Evolutionary conservation across 2,888 invertebrate species (phyloP).

Genomic region (Drosophila mettleri): DNA sequence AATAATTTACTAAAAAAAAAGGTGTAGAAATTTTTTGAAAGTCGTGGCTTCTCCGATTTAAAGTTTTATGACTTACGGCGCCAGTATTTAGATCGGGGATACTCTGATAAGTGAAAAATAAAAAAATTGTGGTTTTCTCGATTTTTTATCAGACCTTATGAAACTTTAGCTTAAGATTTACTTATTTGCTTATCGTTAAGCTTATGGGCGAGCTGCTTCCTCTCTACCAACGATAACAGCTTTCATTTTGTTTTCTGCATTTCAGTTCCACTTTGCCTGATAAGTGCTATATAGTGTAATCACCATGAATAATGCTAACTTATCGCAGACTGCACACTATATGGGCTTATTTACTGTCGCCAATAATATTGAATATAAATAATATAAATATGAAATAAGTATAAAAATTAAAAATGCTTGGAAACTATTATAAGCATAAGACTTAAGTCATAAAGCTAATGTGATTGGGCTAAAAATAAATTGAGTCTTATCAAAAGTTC

Average conservation of each 20-base stretch:
- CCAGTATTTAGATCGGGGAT: constrained; percentile 48
- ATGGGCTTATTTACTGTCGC: background rate
- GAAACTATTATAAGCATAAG: background rate
- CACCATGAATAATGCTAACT: constrained; percentile 54
- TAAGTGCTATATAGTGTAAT: constrained; percentile 40
- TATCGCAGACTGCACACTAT: constrained; percentile 37
- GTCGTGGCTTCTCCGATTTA: constrained; percentile 26
- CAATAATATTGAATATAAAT: background rate
- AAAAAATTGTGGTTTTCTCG: background rate
- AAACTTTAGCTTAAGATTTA: constrained; percentile 37
- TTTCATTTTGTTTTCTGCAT: constrained; percentile 41
- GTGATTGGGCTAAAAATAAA: background rate
- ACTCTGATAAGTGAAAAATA: constrained; percentile 32
- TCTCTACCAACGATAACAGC: constrained; percentile 41
- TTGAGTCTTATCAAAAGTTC: background rate
- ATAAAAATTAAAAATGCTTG: background rate
- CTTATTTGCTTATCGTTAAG: constrained; percentile 36
- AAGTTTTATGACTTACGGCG: constrained; percentile 48
- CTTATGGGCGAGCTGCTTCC: constrained; percentile 54
- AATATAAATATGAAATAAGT: background rate
- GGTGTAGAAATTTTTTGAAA: constrained; percentile 46
- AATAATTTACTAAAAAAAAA: constrained; percentile 35
- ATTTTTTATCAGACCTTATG: constrained; percentile 30
- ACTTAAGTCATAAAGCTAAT: background rate
- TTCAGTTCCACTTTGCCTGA: constrained; percentile 24